These are phyloP conservation scores for Orius insidiosus DNA, from an alignment of 1,140 invertebrate species.

Conservation along the genomic window DNA sequence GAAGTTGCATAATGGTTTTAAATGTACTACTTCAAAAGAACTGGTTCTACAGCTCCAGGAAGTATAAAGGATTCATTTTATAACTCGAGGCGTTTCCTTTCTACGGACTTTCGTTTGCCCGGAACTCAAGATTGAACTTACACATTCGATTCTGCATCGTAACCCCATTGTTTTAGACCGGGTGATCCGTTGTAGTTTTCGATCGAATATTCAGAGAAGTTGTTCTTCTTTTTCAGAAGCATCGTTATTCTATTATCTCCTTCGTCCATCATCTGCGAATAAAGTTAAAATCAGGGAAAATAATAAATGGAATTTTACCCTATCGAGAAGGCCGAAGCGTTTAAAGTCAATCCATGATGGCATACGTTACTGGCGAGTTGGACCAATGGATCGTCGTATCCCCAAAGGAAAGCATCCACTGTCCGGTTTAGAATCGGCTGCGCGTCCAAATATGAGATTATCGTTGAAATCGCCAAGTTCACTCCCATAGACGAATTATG, in stretches of 20 bases:
- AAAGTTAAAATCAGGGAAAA: slow-evolving; percentile 5
- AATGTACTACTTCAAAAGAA: too few relatives aligned
- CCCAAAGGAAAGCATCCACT: slow-evolving; percentile 65
- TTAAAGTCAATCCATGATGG: slow-evolving; percentile 55
- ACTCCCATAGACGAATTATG: slow-evolving; percentile 36
- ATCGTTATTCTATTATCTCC: slow-evolving; percentile 36
- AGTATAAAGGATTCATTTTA: too few relatives aligned
- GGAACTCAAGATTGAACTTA: slow-evolving; percentile 4
- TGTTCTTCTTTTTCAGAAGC: slow-evolving; percentile 21
- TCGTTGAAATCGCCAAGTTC: slow-evolving; percentile 41
- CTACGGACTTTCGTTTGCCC: too few relatives aligned
- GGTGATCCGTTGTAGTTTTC: slow-evolving; percentile 36
- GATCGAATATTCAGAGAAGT: slow-evolving; percentile 29
- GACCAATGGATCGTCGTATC: slow-evolving; percentile 62
- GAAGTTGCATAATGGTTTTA: too few relatives aligned
- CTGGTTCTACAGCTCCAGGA: too few relatives aligned
- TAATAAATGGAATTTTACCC: slow-evolving; percentile 36
- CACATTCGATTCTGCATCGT: slow-evolving; percentile 9
- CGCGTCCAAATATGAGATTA: slow-evolving; percentile 39
- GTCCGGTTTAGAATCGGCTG: slow-evolving; percentile 49
- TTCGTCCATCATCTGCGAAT: slow-evolving; percentile 42
- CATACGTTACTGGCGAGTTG: slow-evolving; percentile 44
- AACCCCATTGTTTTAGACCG: slow-evolving; percentile 38
- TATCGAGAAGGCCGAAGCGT: slow-evolving; percentile 62
- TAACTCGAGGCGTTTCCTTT: too few relatives aligned